These are phyloP conservation scores for Eublepharis macularius DNA, from an alignment of 2,113 vertebrate species.

Conservation along the genomic window DNA sequence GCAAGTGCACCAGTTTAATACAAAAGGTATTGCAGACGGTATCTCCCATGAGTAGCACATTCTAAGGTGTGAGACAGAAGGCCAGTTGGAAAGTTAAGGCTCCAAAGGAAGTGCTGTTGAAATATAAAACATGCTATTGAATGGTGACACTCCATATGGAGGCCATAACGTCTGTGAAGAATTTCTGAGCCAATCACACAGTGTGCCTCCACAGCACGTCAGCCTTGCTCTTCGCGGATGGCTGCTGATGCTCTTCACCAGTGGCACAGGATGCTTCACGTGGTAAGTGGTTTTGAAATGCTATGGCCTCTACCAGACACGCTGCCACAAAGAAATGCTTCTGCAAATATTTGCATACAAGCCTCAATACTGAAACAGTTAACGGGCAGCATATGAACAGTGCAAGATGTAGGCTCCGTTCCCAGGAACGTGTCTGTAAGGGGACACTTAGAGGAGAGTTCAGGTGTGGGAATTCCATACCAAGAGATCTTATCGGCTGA, in stretches of 20 bases:
- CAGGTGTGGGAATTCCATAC: too few species aligned
- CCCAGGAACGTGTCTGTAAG: neutral
- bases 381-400: neutral
- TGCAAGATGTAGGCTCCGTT: neutral
- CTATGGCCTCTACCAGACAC: neutral
- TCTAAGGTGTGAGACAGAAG: neutral
- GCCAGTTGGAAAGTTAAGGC: neutral
- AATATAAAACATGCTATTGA: neutral
- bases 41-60: neutral
- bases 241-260: neutral
- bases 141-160: neutral
- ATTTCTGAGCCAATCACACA: neutral
- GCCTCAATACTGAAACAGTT: neutral
- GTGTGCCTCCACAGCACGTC: too few species aligned
- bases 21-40: neutral
- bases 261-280: neutral
- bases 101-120: neutral
- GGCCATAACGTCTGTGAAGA: neutral
- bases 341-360: neutral
- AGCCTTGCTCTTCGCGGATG: neutral
- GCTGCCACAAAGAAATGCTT: neutral
- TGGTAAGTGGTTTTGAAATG: neutral
- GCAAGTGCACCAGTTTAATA: neutral
- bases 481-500: too few species aligned
- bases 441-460: neutral